Percentiles rank a stretch among this genome's conserved stretches.
These are phyloP conservation scores for Latheticus oryzae DNA, from an alignment of 2,888 invertebrate species.

Conservation along the genomic window DNA sequence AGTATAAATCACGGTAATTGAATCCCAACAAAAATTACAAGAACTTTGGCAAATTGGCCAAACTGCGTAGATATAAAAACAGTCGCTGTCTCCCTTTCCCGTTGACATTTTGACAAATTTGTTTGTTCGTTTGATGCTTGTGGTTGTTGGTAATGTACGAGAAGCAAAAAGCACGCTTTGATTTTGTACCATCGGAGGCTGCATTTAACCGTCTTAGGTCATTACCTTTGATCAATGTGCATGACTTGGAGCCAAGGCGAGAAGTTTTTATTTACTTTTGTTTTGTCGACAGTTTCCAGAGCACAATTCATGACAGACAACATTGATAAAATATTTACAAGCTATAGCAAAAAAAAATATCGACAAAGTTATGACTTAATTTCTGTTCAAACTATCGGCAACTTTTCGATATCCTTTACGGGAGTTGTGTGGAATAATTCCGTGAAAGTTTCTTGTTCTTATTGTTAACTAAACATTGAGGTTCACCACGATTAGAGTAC, in stretches of 20 bases:
- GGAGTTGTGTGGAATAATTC: too few relatives aligned
- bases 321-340: slow-evolving; percentile 8
- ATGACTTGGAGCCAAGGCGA: slow-evolving; percentile 21
- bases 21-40: slow-evolving; percentile 61
- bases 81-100: slow-evolving; percentile 47
- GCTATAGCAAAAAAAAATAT: slow-evolving; percentile 9
- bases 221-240: slow-evolving; percentile 39
- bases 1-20: slow-evolving; percentile 62
- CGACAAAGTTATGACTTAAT: too few relatives aligned
- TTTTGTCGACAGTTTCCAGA: neutral
- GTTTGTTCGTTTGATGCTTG: slow-evolving; percentile 51
- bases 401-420: too few relatives aligned
- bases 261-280: slow-evolving; percentile 15
- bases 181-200: slow-evolving; percentile 4
- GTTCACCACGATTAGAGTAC: too few relatives aligned
- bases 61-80: slow-evolving; percentile 53
- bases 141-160: slow-evolving; percentile 22
- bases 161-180: slow-evolving; percentile 12
- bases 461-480: too few relatives aligned
- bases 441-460: too few relatives aligned
- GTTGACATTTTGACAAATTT: slow-evolving; percentile 61
- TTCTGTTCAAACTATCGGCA: too few relatives aligned
- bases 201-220: slow-evolving; percentile 34
- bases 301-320: slow-evolving; percentile 2
- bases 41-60: slow-evolving; percentile 55